phyloP scores from a whole-genome alignment of 2,797 vertebrate genomes.

The Onychomys leucogaster region DNA sequence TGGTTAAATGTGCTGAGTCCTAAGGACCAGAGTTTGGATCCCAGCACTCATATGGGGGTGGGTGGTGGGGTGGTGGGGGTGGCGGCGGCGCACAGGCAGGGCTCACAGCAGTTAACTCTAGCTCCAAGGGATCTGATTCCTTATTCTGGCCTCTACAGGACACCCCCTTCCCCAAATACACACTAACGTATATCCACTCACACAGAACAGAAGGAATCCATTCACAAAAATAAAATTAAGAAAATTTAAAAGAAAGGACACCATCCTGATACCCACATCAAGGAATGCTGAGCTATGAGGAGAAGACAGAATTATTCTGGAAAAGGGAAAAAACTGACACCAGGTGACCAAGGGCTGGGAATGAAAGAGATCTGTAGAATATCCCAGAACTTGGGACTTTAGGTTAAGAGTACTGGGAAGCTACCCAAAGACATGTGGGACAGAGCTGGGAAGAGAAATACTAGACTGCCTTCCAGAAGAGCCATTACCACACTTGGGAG shows the following conservation, averaged over 20 bases:
- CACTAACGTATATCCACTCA: background rate
- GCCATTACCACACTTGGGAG: background rate
- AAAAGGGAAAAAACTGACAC: background rate
- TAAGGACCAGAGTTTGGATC: background rate
- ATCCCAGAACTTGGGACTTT: background rate
- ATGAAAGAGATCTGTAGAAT: background rate
- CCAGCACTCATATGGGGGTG: background rate
- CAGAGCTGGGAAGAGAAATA: background rate
- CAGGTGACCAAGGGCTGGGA: background rate
- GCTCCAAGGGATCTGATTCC: background rate
- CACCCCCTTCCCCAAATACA: background rate
- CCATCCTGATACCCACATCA: background rate
- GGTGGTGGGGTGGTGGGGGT: rapidly evolving
- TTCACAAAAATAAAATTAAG: background rate
- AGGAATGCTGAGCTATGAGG: background rate
- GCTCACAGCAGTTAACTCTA: background rate
- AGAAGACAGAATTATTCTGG: background rate
- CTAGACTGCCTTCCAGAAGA: background rate
- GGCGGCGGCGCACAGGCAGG: too few relatives aligned
- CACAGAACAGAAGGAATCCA: background rate
- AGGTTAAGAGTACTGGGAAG: background rate
- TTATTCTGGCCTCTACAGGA: background rate
- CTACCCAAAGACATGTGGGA: background rate
- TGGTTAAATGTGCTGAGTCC: background rate
- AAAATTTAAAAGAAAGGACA: background rate